These are phyloP conservation scores for Himalopsyche tibetana DNA, from an alignment of 2,888 invertebrate species.

Conservation along the genomic window DNA sequence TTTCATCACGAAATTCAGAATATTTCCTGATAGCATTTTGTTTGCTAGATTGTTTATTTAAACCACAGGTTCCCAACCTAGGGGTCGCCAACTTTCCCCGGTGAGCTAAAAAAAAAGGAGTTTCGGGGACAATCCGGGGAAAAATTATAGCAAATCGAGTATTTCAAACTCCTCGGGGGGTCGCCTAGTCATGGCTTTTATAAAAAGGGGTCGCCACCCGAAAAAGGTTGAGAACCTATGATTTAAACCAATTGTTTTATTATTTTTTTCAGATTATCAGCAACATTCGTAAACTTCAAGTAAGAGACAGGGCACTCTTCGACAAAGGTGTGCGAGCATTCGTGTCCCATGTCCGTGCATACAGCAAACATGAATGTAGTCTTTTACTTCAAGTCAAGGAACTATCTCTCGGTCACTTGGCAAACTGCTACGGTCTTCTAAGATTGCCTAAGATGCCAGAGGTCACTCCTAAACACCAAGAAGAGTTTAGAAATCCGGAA, in stretches of 20 bases:
- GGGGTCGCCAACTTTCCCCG: too few species aligned
- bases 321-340: constrained; percentile 95
- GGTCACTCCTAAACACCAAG: constrained; percentile 80
- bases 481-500: constrained; percentile 76
- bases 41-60: background rate
- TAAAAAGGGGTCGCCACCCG: too few species aligned
- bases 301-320: constrained; percentile 84
- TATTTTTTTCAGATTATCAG: constrained; percentile 72
- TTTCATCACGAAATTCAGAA: background rate
- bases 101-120: too few species aligned
- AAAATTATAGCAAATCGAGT: too few species aligned
- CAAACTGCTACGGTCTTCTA: constrained; percentile 92
- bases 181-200: too few species aligned
- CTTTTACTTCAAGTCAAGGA: constrained; percentile 92
- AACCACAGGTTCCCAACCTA: too few species aligned
- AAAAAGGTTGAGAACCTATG: too few species aligned
- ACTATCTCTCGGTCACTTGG: constrained; percentile 89
- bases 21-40: background rate
- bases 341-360: constrained; percentile 95
- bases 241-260: constrained; percentile 34
- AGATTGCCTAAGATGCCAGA: constrained; percentile 98
- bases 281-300: constrained; percentile 81
- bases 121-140: too few species aligned
- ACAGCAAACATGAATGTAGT: constrained; percentile 96
- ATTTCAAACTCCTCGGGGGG: too few species aligned